Conservation (phyloP, 2,797 vertebrate genomes). For the Rhodeus uyekii region DNA sequence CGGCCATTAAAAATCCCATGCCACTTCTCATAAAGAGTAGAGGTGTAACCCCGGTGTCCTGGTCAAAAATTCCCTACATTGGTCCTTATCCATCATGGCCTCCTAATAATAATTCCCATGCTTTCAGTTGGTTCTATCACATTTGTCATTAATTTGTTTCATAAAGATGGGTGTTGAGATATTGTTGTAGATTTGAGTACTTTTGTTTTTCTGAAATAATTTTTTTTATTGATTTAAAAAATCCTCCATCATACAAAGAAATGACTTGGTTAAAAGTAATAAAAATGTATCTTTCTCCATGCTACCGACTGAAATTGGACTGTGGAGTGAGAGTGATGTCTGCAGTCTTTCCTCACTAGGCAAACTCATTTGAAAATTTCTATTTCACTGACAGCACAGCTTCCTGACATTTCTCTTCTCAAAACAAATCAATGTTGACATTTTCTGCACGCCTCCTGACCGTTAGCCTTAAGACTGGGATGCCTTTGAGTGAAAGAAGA, state of each 20-base stretch:
- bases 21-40: too few relatives aligned
- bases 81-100: too few relatives aligned
- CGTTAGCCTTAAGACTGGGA: conserved; percentile 46
- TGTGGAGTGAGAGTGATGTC: conserved; percentile 54
- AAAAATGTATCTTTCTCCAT: conserved; percentile 48
- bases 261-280: conserved; percentile 47
- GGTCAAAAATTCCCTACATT: too few relatives aligned
- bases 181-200: conserved; percentile 34
- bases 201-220: conserved; percentile 14
- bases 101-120: too few relatives aligned
- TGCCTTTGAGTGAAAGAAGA: conserved; percentile 49
- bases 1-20: too few relatives aligned
- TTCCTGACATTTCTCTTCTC: conserved; percentile 58
- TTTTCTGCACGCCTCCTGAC: conserved; percentile 54
- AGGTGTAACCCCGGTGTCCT: too few relatives aligned
- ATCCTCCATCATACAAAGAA: conserved; percentile 43
- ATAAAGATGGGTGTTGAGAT: too few relatives aligned
- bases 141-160: too few relatives aligned
- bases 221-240: conserved; percentile 46
- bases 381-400: conserved; percentile 51
- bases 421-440: conserved; percentile 59
- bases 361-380: conserved; percentile 54
- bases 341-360: conserved; percentile 42
- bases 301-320: conserved; percentile 43
- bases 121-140: too few relatives aligned